These are phyloP conservation scores for Diabrotica undecimpunctata DNA, from an alignment of 1,140 invertebrate genomes.

Conservation along the genomic window DNA sequence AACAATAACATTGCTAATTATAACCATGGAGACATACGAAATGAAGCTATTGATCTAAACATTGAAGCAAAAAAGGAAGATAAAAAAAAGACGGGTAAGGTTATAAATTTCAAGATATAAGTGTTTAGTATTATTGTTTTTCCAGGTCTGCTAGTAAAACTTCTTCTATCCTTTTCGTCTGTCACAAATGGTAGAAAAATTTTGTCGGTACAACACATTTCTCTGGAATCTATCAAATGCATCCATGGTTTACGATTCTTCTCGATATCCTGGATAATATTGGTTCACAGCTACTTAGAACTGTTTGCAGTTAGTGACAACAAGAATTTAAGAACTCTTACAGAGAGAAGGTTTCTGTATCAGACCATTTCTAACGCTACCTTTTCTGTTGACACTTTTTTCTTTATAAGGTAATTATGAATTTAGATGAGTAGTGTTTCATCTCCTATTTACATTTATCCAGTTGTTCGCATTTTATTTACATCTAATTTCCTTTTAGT, in stretches of 20 bases:
- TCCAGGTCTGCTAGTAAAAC: constrained; percentile 45
- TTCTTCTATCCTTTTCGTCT: constrained; percentile 52
- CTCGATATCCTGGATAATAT: constrained; percentile 86
- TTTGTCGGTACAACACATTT: constrained; percentile 55
- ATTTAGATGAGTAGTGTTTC: neutral
- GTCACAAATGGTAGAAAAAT: constrained; percentile 59
- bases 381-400: constrained; percentile 89
- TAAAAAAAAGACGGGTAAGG: no score
- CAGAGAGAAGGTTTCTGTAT: constrained; percentile 75
- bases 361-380: constrained; percentile 85
- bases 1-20: neutral
- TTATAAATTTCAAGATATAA: neutral
- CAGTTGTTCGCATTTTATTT: no score
- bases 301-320: constrained; percentile 75
- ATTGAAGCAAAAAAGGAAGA: no score
- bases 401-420: constrained; percentile 71
- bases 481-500: constrained; percentile 50
- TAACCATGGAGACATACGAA: neutral
- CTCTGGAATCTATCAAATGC: constrained; percentile 66
- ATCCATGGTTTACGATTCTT: constrained; percentile 81
- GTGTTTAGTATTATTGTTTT: constrained; percentile 6
- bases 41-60: no score
- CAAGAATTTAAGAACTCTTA: constrained; percentile 70
- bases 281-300: constrained; percentile 85
- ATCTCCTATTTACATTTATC: no score